Evolutionary conservation across 2,797 vertebrate genomes (phyloP), one percentile per base, ranked within the genome.

Genomic region (Enteromius afrohamiltoni): DNA sequence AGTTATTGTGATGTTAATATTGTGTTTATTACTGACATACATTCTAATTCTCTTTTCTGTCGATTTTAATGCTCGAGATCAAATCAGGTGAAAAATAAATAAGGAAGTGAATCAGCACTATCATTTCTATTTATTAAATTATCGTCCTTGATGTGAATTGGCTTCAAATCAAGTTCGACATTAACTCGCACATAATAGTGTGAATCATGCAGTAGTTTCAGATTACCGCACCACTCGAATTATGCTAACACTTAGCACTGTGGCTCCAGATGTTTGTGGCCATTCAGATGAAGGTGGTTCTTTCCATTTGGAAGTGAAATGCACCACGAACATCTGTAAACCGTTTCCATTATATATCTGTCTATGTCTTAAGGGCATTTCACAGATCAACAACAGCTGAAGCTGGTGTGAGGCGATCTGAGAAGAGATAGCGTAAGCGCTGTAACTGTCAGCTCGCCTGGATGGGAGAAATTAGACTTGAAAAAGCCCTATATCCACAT

Each of bases 381-480:
- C 42, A 69, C 9, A 69, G 70, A 85, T 85, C 83, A 81, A 40
- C 69, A 69, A 58, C 81, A 83, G 81, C 85, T 79, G 74, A 81
- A 79, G n/a, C 26, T 42, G 80, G 79, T 64, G 58, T 53, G 70
- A 64, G 73, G 26, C 51, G 31, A 79, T 87, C 58, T 23, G 67
- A 49, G 49, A 85, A 51, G 70, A 77, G 68, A 77, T 51, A 69
- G n/a, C 0, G 9, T 58, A 80, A 78, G 64, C 42, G n/a, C 31
- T 69, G 60, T 79, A 85, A 79, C 47, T 84, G 79, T 85, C 79
- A 31, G 13, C 31, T 45, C 16, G 83, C 21, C 49, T 77, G 47
- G 11, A 75, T 74, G 71, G 47, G 45, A 58, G 71, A 73, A 84
- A 53, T 73, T 74, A 42, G 40, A 47, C 47, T 23, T 69, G 42